These are phyloP conservation scores for Aphaenogaster ashmeadi DNA, from an alignment of 1,140 invertebrate species.

Conservation along the genomic window DNA sequence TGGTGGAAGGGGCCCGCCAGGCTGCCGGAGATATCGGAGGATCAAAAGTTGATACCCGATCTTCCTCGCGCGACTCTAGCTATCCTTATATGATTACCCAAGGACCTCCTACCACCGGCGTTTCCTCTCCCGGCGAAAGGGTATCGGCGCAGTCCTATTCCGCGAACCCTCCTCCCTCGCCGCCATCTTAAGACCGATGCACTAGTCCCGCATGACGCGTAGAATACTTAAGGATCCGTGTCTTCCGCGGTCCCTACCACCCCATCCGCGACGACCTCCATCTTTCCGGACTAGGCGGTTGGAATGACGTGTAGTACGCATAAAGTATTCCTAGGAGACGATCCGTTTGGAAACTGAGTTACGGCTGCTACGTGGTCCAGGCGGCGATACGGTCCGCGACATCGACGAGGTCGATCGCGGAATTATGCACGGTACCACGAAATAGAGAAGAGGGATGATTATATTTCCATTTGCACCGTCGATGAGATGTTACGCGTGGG, in stretches of 20 bases:
- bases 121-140: slow-evolving; percentile 49
- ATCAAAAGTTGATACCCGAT: slow-evolving; percentile 84
- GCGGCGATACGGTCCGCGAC: slow-evolving; percentile 69
- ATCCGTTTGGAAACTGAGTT: slow-evolving; percentile 77
- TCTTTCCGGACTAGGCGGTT: slow-evolving; percentile 53
- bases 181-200: slow-evolving; percentile 63
- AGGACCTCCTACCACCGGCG: slow-evolving; percentile 70
- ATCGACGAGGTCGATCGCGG: slow-evolving; percentile 48
- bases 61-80: slow-evolving; percentile 68
- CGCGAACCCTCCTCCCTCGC: slow-evolving; percentile 30
- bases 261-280: slow-evolving; percentile 43
- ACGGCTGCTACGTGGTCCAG: slow-evolving; percentile 76
- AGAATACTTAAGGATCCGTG: slow-evolving; percentile 84
- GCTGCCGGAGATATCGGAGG: slow-evolving; percentile 76
- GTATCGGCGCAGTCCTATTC: slow-evolving; percentile 33
- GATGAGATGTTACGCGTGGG: slow-evolving; percentile 10
- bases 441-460: slow-evolving; percentile 52
- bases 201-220: slow-evolving; percentile 79
- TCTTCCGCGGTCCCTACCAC: slow-evolving; percentile 49
- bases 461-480: slow-evolving; percentile 50
- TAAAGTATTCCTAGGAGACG: slow-evolving; percentile 85
- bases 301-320: slow-evolving; percentile 82
- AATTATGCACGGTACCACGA: slow-evolving; percentile 70
- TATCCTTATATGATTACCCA: slow-evolving; percentile 84
- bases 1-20: slow-evolving; percentile 41